Percentiles rank a stretch among this genome's conserved stretches.
These are phyloP conservation scores for Cranoglanis bouderius DNA, from an alignment of 2,113 vertebrate genomes.

Conservation along the genomic window DNA sequence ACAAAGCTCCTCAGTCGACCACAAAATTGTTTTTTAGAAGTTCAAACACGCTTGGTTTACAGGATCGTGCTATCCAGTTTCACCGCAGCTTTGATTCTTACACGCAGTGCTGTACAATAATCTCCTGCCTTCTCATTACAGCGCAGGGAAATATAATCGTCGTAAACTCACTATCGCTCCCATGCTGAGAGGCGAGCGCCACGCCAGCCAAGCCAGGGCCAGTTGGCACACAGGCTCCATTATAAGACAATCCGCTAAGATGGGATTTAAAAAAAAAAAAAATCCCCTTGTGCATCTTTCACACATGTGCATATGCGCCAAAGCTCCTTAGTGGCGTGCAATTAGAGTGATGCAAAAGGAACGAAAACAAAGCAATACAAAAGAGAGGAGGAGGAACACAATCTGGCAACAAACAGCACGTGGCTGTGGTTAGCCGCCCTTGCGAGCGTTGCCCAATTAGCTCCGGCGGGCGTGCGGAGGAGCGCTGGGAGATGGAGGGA, in stretches of 20 bases:
- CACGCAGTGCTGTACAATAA: conserved; percentile 37
- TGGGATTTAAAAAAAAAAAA: conserved; percentile 26
- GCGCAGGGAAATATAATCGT: conserved; percentile 46
- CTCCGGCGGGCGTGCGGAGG: conserved; percentile 57
- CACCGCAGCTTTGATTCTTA: conserved; percentile 27
- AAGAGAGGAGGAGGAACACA: conserved; percentile 34
- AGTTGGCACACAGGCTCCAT: conserved; percentile 38
- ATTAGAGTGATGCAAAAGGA: conserved; percentile 61
- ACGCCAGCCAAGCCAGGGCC: conserved; percentile 35
- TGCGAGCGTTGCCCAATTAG: conserved; percentile 76
- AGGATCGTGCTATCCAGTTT: conserved; percentile 16
- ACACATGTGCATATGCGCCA: conserved; percentile 51
- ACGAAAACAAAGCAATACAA: conserved; percentile 51
- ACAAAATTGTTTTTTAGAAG: not conserved
- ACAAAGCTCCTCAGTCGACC: not conserved
- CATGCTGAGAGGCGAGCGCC: conserved; percentile 36
- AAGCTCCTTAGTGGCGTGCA: conserved; percentile 55
- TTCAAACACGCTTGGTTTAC: conserved; percentile 10
- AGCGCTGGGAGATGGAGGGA: conserved; percentile 64
- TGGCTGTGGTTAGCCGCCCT: conserved; percentile 64
- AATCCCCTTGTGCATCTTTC: conserved; percentile 42
- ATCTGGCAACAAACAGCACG: conserved; percentile 53
- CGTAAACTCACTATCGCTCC: conserved; percentile 39
- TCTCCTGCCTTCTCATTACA: conserved; percentile 46
- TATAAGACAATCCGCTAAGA: conserved; percentile 37